These are phyloP conservation scores for Pristis pectinata DNA, from an alignment of 2,797 vertebrate species.

Conservation along the genomic window DNA sequence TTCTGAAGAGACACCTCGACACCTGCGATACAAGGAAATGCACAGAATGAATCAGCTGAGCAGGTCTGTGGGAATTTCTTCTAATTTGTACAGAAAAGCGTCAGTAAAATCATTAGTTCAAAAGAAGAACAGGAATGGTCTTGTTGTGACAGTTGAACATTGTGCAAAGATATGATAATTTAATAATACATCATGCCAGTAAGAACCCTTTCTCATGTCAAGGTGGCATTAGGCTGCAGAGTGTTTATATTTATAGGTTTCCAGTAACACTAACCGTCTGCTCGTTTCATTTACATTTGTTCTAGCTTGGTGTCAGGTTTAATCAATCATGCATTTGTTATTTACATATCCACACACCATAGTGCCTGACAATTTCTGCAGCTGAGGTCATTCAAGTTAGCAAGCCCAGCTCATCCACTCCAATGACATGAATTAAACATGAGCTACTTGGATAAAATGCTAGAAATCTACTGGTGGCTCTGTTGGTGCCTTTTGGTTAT, in stretches of 20 bases:
- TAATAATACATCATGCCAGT: neutral
- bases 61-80: too few species aligned
- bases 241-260: constrained; percentile 17
- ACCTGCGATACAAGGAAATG: constrained; percentile 55
- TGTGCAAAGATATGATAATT: neutral
- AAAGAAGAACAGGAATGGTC: neutral
- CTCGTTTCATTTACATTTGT: constrained; percentile 29
- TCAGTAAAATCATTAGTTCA: neutral
- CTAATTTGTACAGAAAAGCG: constrained; percentile 21
- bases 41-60: constrained; percentile 11
- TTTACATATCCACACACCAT: constrained; percentile 25
- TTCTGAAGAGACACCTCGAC: constrained; percentile 91
- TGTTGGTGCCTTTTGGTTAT: too few species aligned
- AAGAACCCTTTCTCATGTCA: neutral
- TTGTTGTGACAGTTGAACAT: neutral
- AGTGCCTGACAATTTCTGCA: neutral
- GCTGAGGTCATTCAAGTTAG: constrained; percentile 30
- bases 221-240: neutral
- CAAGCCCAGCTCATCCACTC: constrained; percentile 1
- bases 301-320: constrained; percentile 9
- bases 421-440: constrained; percentile 21
- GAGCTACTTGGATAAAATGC: neutral
- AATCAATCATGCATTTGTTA: constrained; percentile 35
- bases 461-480: too few species aligned
- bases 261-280: neutral